These are phyloP conservation scores for Tetranychus piercei DNA, from an alignment of 2,888 invertebrate species.

Conservation along the genomic window DNA sequence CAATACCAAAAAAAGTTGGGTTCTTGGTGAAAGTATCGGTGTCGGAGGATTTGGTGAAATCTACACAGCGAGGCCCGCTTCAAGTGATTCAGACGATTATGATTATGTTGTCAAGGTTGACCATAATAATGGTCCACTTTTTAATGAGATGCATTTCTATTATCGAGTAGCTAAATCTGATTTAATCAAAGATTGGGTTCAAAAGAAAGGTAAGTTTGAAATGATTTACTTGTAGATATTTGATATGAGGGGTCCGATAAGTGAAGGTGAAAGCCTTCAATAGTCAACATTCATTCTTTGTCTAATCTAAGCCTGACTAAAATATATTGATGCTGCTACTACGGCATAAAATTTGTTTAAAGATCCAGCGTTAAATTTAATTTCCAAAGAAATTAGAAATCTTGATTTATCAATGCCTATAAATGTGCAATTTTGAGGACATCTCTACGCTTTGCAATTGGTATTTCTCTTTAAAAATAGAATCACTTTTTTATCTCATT, in stretches of 20 bases:
- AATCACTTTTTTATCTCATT: not conserved
- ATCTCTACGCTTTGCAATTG: too few relatives aligned
- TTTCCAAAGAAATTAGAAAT: too few relatives aligned
- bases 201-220: slow-evolving; percentile 5
- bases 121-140: slow-evolving; percentile 80
- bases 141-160: slow-evolving; percentile 93
- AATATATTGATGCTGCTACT: too few relatives aligned
- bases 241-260: not conserved
- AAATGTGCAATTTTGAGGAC: too few relatives aligned
- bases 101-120: slow-evolving; percentile 22
- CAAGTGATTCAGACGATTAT: slow-evolving; percentile 4
- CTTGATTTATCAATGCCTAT: too few relatives aligned
- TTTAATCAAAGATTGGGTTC: slow-evolving; percentile 15
- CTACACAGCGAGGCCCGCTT: slow-evolving; percentile 43
- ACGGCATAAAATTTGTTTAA: too few relatives aligned
- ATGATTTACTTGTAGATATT: not conserved
- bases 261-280: too few relatives aligned
- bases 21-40: slow-evolving; percentile 66
- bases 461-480: not conserved
- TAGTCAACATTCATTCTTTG: too few relatives aligned
- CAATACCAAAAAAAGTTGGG: slow-evolving; percentile 58
- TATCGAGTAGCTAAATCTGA: slow-evolving; percentile 60
- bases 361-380: not conserved
- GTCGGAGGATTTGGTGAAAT: slow-evolving; percentile 84
- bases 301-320: too few relatives aligned